Conservation (phyloP, 2,113 vertebrate genomes). For the Percina caprodes region DNA sequence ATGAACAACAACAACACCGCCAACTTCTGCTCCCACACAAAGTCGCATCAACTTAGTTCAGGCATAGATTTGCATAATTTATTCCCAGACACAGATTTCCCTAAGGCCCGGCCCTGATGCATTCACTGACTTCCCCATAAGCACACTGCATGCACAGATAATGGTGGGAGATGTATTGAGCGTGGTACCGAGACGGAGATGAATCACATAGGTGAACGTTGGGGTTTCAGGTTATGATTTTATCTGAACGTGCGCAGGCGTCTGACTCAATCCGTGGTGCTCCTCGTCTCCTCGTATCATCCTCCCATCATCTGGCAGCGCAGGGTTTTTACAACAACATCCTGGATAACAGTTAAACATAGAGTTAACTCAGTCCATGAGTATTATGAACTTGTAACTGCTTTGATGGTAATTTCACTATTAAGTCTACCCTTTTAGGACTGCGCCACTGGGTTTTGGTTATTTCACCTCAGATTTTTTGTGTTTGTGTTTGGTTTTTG, state of each 20-base stretch:
- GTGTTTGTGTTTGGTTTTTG: background rate
- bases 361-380: background rate
- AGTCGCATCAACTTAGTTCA: constrained; percentile 2
- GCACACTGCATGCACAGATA: background rate
- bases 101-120: background rate
- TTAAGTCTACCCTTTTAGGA: no score
- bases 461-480: background rate
- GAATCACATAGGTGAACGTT: constrained; percentile 18
- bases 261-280: constrained; percentile 5
- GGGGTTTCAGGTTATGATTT: background rate
- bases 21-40: background rate
- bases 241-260: background rate
- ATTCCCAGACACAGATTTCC: constrained; percentile 17
- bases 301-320: background rate
- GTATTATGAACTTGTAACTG: background rate
- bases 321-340: background rate
- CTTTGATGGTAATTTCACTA: background rate
- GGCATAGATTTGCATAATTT: constrained; percentile 44
- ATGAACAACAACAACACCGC: background rate
- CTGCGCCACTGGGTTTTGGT: background rate
- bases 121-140: constrained; percentile 12
- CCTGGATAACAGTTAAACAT: background rate
- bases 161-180: background rate
- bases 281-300: background rate
- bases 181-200: background rate